Conservation (phyloP, 2,888 invertebrate species). For the Ormyrus labotus region DNA sequence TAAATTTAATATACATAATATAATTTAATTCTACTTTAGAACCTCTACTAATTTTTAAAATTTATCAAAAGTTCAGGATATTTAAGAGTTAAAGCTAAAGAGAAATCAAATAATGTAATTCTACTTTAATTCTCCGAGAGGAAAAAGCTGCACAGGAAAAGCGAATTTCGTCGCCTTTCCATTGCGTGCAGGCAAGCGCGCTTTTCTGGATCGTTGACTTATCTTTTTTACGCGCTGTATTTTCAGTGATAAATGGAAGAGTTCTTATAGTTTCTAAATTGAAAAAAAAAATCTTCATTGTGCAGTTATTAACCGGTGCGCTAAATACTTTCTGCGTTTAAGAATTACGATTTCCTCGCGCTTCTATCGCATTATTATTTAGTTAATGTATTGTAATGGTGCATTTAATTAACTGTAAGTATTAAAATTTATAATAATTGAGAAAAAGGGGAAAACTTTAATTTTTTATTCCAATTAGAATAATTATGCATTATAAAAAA, state of each 20-base stretch:
- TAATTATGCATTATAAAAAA: too few species aligned
- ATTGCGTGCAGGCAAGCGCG: conserved; percentile 39
- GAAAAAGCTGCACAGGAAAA: conserved; percentile 43
- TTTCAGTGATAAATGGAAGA: conserved; percentile 5
- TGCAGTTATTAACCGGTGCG: background rate
- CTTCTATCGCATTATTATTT: too few species aligned
- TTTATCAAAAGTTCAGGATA: too few species aligned
- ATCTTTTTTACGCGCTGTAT: conserved; percentile 4
- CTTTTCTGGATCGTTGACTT: conserved; percentile 41
- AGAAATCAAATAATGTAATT: conserved; percentile 25
- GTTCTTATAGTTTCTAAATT: background rate
- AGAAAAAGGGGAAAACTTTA: too few species aligned
- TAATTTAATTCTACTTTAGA: background rate
- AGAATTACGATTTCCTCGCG: too few species aligned
- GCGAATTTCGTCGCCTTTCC: conserved; percentile 37
- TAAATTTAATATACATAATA: too few species aligned
- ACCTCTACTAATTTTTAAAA: background rate
- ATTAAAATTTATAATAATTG: too few species aligned
- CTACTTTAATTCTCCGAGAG: conserved; percentile 24
- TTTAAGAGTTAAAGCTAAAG: background rate
- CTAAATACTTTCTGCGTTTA: too few species aligned
- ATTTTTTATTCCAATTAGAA: too few species aligned
- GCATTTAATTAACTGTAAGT: too few species aligned
- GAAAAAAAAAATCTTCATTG: background rate
- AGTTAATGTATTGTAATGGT: too few species aligned